Conservation (phyloP, 2,888 invertebrate species). For the Harmothoe impar region DNA sequence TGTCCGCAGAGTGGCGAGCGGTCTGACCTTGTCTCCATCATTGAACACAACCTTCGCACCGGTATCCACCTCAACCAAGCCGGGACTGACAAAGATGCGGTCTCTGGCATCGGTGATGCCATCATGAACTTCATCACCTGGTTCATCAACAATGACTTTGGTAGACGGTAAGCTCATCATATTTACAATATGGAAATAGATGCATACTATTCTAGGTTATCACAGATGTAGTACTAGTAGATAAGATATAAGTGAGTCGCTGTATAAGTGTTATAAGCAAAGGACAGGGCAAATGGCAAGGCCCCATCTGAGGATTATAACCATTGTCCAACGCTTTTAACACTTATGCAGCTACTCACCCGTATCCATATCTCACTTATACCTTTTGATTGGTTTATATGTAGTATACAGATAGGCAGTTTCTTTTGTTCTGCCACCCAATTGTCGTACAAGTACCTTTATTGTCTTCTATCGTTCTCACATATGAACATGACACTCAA, state of each 20-base stretch:
- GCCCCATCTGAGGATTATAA: no score
- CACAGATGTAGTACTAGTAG: no score
- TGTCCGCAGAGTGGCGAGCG: slow-evolving; percentile 87
- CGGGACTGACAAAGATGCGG: slow-evolving; percentile 71
- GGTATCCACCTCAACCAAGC: slow-evolving; percentile 85
- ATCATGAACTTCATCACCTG: slow-evolving; percentile 92
- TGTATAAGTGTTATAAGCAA: no score
- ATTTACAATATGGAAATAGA: background rate
- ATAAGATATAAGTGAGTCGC: no score
- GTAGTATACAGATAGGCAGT: no score
- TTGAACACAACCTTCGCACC: slow-evolving; percentile 89
- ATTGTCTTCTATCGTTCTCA: background rate
- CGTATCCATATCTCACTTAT: no score
- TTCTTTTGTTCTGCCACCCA: no score
- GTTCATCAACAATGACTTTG: slow-evolving; percentile 89
- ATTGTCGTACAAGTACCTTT: no score
- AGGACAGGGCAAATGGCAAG: no score
- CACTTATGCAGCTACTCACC: no score
- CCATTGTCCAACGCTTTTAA: no score
- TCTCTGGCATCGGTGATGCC: slow-evolving; percentile 86
- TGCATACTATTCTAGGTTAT: background rate
- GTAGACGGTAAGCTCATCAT: slow-evolving; percentile 85
- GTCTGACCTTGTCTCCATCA: slow-evolving; percentile 91
- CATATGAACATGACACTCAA: background rate
- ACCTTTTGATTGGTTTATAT: no score